Conservation (phyloP, 2,888 invertebrate genomes). For the Prionchulus punctatus region DNA sequence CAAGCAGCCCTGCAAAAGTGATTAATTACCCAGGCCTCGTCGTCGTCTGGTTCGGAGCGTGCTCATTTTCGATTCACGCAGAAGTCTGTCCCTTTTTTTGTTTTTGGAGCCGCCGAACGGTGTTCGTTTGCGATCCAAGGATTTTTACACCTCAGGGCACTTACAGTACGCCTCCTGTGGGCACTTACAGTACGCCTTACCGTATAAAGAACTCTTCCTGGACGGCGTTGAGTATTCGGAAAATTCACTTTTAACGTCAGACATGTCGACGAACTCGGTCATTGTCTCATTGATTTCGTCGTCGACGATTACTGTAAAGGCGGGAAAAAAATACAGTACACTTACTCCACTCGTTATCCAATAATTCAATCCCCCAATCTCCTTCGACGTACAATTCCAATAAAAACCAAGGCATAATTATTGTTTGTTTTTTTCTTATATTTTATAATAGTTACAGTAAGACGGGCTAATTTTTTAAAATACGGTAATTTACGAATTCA, state of each 20-base stretch:
- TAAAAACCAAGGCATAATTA: too few species aligned
- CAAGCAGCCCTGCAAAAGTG: too few species aligned
- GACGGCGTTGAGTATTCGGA: constrained; percentile 22
- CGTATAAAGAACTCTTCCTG: constrained; percentile 11
- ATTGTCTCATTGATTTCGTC: constrained; percentile 19
- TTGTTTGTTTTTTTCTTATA: too few species aligned
- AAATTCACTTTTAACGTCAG: constrained; percentile 27
- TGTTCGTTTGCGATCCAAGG: too few species aligned
- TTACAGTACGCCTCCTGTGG: too few species aligned
- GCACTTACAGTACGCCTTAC: neutral
- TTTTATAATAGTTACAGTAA: too few species aligned
- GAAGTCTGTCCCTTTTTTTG: too few species aligned
- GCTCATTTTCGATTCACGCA: too few species aligned
- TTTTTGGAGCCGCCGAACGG: too few species aligned
- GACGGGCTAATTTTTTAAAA: neutral
- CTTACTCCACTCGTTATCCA: constrained; percentile 32
- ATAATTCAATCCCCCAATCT: constrained; percentile 30
- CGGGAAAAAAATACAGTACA: constrained; percentile 1
- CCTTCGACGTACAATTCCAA: constrained; percentile 29
- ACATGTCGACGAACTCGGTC: constrained; percentile 19
- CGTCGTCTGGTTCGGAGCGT: too few species aligned
- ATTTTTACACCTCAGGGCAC: too few species aligned
- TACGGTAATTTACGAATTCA: neutral
- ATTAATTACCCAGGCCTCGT: too few species aligned
- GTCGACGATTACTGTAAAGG: constrained; percentile 19